Percentiles rank a stretch among this genome's conserved stretches.
phyloP scores from a whole-genome alignment of 1,140 invertebrate species.

The Zaprionus africanus region DNA sequence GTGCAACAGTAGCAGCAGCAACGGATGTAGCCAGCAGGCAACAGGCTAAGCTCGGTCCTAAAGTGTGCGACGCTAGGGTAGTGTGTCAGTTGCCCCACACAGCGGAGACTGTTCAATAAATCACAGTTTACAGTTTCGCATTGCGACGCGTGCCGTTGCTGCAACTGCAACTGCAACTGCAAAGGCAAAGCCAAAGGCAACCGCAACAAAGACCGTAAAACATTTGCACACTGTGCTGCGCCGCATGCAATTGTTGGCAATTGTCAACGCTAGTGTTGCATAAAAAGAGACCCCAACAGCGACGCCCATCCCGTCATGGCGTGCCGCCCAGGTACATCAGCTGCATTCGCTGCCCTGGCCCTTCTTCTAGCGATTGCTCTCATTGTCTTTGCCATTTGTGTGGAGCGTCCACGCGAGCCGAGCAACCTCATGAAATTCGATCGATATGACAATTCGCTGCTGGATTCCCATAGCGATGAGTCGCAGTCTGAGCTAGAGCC shows the following conservation, averaged over 20 bases:
- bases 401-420: conserved; percentile 48
- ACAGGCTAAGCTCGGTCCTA: not conserved
- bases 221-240: conserved; percentile 15
- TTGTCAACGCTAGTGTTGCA: conserved; percentile 33
- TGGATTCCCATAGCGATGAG: not conserved
- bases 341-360: conserved; percentile 29
- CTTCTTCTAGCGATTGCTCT: conserved; percentile 57
- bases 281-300: conserved; percentile 7
- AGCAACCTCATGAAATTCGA: conserved; percentile 41
- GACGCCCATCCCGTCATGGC: conserved; percentile 45
- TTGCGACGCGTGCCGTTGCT: conserved; percentile 37
- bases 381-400: conserved; percentile 66
- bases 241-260: conserved; percentile 44
- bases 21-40: not conserved
- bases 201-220: not conserved
- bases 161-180: conserved; percentile 27
- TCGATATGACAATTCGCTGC: not conserved
- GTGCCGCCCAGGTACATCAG: conserved; percentile 41
- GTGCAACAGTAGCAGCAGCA: conserved; percentile 48
- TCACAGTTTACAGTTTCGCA: conserved; percentile 60
- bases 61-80: conserved; percentile 31
- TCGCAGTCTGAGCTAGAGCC: not conserved
- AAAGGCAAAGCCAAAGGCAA: conserved; percentile 13
- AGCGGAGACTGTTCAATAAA: conserved; percentile 54
- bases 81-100: conserved; percentile 33